Conservation (phyloP, 2,797 vertebrate genomes). For the Sylvilagus floridanus region DNA sequence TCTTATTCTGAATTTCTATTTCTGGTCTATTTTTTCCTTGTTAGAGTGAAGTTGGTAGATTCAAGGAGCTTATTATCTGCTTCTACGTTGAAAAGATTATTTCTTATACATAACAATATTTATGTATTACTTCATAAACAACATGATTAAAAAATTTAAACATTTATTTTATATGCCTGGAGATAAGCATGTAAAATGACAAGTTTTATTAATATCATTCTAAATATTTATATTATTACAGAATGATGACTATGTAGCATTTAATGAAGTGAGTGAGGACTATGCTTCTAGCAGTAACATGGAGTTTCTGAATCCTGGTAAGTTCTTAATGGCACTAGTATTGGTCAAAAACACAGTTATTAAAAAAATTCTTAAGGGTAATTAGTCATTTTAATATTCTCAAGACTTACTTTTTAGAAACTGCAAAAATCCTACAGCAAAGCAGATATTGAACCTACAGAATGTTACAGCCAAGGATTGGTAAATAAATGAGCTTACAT, state of each 20-base stretch:
- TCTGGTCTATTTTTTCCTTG: constrained; percentile 38
- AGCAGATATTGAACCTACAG: constrained; percentile 3
- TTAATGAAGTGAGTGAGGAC: constrained; percentile 76
- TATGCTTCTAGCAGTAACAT: constrained; percentile 54
- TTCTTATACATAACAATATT: background rate
- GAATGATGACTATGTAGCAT: constrained; percentile 80
- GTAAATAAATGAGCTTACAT: background rate
- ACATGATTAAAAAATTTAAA: constrained; percentile 50
- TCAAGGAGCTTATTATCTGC: constrained; percentile 51
- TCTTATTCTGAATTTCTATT: constrained; percentile 33
- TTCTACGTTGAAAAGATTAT: constrained; percentile 36
- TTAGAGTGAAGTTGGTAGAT: constrained; percentile 16
- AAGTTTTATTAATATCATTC: constrained; percentile 57
- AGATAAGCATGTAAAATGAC: constrained; percentile 38
- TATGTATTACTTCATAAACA: constrained; percentile 19
- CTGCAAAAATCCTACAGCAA: constrained; percentile 3
- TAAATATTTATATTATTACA: constrained; percentile 82
- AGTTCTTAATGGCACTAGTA: constrained; percentile 69
- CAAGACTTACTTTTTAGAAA: constrained; percentile 42
- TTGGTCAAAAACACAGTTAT: background rate
- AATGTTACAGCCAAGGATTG: background rate
- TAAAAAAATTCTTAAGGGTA: constrained; percentile 15
- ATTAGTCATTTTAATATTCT: constrained; percentile 25
- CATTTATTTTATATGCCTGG: constrained; percentile 17
- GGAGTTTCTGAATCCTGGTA: constrained; percentile 81